phyloP scores from a whole-genome alignment of 2,888 invertebrate genomes.

The Shargacucullia verbasci region DNA sequence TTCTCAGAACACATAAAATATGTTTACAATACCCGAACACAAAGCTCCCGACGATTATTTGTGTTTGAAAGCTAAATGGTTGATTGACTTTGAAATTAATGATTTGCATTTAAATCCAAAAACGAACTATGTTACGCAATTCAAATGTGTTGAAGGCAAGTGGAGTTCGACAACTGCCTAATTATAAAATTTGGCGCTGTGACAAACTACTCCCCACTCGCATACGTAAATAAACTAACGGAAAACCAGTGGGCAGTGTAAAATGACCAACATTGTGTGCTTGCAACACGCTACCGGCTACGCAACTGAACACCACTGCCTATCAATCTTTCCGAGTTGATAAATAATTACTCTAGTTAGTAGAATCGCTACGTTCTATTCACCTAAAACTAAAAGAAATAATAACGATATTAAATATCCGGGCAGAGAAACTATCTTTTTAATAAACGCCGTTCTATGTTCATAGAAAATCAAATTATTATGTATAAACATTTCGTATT shows the following conservation, averaged over 20 bases:
- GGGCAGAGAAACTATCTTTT: too few relatives aligned
- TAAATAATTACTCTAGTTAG: too few relatives aligned
- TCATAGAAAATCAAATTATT: too few relatives aligned
- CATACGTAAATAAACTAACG: slow-evolving; percentile 70
- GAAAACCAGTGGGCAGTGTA: slow-evolving; percentile 68
- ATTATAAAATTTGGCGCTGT: slow-evolving; percentile 80
- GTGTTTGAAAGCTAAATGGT: slow-evolving; percentile 32
- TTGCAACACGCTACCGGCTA: slow-evolving; percentile 24
- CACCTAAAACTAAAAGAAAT: too few relatives aligned
- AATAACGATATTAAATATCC: too few relatives aligned
- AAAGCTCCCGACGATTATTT: slow-evolving; percentile 35
- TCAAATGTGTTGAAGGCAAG: slow-evolving; percentile 53
- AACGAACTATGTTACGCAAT: slow-evolving; percentile 64
- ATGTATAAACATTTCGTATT: too few relatives aligned
- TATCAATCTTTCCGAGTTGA: slow-evolving; percentile 18
- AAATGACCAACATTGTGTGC: slow-evolving; percentile 58
- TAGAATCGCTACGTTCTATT: too few relatives aligned
- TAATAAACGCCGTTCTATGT: too few relatives aligned
- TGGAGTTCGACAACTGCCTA: slow-evolving; percentile 79
- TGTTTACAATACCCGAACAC: slow-evolving; percentile 45
- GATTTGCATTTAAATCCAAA: slow-evolving; percentile 42
- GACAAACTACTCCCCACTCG: slow-evolving; percentile 73
- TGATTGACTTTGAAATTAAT: slow-evolving; percentile 45
- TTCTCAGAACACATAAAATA: slow-evolving; percentile 49
- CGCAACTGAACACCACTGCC: not conserved